phyloP scores from a whole-genome alignment of 2,888 invertebrate genomes.

The Cephalotes varians region DNA sequence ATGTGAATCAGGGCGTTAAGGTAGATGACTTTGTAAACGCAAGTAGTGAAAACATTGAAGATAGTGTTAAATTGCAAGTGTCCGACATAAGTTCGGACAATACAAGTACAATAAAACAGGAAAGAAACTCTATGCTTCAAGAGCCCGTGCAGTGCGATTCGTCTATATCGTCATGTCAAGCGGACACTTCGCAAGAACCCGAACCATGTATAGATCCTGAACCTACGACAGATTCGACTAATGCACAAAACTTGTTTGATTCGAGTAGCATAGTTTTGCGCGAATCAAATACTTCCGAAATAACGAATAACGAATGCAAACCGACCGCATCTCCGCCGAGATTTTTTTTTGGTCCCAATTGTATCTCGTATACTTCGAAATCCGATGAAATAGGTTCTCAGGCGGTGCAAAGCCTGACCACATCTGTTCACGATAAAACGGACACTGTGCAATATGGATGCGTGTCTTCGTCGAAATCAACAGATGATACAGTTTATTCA shows the following conservation, averaged over 20 bases:
- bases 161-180: slow-evolving; percentile 70
- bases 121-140: slow-evolving; percentile 35
- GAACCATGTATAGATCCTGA: slow-evolving; percentile 51
- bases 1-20: slow-evolving; percentile 58
- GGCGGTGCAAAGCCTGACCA: slow-evolving; percentile 60
- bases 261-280: slow-evolving; percentile 30
- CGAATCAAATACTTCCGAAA: slow-evolving; percentile 28
- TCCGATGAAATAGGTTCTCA: slow-evolving; percentile 56
- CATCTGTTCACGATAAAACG: slow-evolving; percentile 61
- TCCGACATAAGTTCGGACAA: slow-evolving; percentile 29
- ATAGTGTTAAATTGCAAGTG: slow-evolving; percentile 35
- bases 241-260: slow-evolving; percentile 49
- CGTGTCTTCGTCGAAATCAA: slow-evolving; percentile 70
- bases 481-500: slow-evolving; percentile 57
- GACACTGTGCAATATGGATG: slow-evolving; percentile 70
- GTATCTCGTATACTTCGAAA: slow-evolving; percentile 81
- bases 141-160: slow-evolving; percentile 74
- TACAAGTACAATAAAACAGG: slow-evolving; percentile 26
- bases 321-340: slow-evolving; percentile 77
- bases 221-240: slow-evolving; percentile 29
- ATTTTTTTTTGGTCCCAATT: slow-evolving; percentile 85
- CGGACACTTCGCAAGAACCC: slow-evolving; percentile 62
- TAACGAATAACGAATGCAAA: slow-evolving; percentile 68
- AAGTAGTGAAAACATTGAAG: slow-evolving; percentile 16
- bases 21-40: slow-evolving; percentile 57